Evolutionary conservation across 2,888 invertebrate genomes (phyloP), one percentile per base, ranked within the genome.

Genomic region (Platycheirus albimanus): DNA sequence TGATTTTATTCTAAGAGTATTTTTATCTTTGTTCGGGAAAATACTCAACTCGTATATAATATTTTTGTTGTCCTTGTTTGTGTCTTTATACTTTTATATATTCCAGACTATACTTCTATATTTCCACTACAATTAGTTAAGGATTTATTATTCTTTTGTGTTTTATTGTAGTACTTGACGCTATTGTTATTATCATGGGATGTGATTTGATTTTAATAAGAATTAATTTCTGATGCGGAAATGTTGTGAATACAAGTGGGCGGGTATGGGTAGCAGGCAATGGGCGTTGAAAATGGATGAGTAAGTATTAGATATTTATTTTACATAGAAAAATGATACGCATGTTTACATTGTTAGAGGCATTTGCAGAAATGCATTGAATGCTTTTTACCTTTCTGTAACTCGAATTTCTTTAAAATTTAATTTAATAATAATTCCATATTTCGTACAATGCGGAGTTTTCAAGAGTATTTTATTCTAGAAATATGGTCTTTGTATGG

Each of bases 151-250:
- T 71, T 52, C 43, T 33, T 47, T 66, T 74, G 49, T 67, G 15
- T 43, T 24, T 49, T 58, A 47, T 45, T 52, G 47, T 20, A 51
- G 30, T 58, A 56, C 47, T 24, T 15, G 49, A 24, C 28, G 61
- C 58, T 38, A n/a, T 43, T 24, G 61, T 63, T 61, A 45, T 61
- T 66, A 45, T 58, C 13, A 64, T 58, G 47, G 49, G 28, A 66
- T 64, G 71, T 66, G 70, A 80, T 76, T 66, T 71, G 76, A 70
- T 80, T 80, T 80, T 75, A 75, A 80, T 80, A 76, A 71, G 58
- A 81, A 81, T 81, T 76, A 66, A 81, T 81, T 76, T 56, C 66
- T 64, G 66, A 66, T 76, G 58, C 51, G 45, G 58, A 64, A 79
- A 69, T 43, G n/a, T 41, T 51, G 49, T 8, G 28, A 43, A 43